Conservation (phyloP, 2,797 vertebrate species). For the Scarus forsteni region DNA sequence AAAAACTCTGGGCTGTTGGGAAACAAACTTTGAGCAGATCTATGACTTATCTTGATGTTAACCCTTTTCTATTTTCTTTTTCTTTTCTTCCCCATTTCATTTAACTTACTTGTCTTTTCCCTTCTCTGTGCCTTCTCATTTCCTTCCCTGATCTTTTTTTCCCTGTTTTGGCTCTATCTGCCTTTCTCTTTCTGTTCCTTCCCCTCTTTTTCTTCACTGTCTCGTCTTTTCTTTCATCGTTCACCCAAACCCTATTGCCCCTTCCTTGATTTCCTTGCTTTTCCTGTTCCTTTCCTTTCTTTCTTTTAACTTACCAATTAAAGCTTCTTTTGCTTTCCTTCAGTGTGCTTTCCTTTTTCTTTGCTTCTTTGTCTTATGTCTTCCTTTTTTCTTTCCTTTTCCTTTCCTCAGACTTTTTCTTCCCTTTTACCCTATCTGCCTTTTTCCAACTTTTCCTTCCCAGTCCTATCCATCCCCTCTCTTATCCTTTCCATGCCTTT, state of each 20-base stretch:
- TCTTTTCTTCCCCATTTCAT: no score
- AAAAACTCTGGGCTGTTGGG: slow-evolving; percentile 26
- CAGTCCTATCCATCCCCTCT: neutral
- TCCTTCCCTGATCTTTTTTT: no score
- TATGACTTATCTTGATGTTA: neutral
- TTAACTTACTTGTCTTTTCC: no score
- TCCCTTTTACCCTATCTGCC: neutral
- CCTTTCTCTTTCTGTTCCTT: neutral
- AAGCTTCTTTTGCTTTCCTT: neutral
- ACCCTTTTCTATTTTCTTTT: no score
- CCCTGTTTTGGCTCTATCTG: no score
- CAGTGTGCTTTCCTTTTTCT: neutral
- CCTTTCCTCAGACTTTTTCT: neutral
- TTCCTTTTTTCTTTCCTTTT: neutral
- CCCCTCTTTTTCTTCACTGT: neutral
- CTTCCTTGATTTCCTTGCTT: neutral
- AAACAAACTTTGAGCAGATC: slow-evolving; percentile 31
- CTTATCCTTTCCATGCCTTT: neutral
- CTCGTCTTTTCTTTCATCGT: neutral
- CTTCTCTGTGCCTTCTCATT: no score
- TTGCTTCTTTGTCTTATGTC: neutral
- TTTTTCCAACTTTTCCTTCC: neutral
- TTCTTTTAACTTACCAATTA: neutral
- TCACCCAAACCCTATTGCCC: no score
- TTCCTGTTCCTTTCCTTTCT: neutral